Evolutionary conservation across 2,888 invertebrate species (phyloP).

Genomic region (Agrypnus murinus): DNA sequence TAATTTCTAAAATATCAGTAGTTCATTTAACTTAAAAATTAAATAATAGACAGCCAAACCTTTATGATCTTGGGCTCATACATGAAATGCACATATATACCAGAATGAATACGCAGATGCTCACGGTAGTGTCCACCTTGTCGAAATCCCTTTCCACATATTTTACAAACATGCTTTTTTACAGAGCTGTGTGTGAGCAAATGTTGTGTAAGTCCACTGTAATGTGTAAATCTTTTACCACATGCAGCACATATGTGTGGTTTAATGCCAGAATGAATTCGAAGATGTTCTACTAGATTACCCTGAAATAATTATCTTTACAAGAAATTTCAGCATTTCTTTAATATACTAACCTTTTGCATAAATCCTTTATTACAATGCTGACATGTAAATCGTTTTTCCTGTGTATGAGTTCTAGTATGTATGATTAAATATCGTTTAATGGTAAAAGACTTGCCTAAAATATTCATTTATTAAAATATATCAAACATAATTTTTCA

Average conservation of each 20-base stretch:
- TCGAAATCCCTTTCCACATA: slow-evolving; percentile 51
- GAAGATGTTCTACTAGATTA: slow-evolving; percentile 52
- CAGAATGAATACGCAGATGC: slow-evolving; percentile 58
- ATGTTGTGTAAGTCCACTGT: slow-evolving; percentile 53
- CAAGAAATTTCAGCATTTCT: too few species aligned
- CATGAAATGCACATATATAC: slow-evolving; percentile 16
- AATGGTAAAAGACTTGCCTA: slow-evolving; percentile 50
- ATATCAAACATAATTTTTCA: neutral
- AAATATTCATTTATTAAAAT: slow-evolving; percentile 14
- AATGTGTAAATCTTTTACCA: slow-evolving; percentile 52
- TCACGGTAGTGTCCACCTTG: slow-evolving; percentile 46
- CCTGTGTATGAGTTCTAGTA: slow-evolving; percentile 48
- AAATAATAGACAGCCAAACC: too few species aligned
- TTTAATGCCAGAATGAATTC: slow-evolving; percentile 52
- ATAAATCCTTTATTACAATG: slow-evolving; percentile 52
- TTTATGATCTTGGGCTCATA: too few species aligned
- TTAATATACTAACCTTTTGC: slow-evolving; percentile 47
- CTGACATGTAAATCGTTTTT: slow-evolving; percentile 50
- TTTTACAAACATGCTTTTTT: slow-evolving; percentile 47
- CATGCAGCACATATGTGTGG: slow-evolving; percentile 53
- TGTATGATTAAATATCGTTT: slow-evolving; percentile 50
- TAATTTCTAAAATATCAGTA: too few species aligned
- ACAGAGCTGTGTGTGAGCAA: slow-evolving; percentile 42
- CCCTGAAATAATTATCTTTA: slow-evolving; percentile 37
- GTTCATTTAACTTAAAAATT: too few species aligned